Base-by-base conservation (phyloP, 2,888 invertebrate genomes). In the Ariolimax columbianus region DNA sequence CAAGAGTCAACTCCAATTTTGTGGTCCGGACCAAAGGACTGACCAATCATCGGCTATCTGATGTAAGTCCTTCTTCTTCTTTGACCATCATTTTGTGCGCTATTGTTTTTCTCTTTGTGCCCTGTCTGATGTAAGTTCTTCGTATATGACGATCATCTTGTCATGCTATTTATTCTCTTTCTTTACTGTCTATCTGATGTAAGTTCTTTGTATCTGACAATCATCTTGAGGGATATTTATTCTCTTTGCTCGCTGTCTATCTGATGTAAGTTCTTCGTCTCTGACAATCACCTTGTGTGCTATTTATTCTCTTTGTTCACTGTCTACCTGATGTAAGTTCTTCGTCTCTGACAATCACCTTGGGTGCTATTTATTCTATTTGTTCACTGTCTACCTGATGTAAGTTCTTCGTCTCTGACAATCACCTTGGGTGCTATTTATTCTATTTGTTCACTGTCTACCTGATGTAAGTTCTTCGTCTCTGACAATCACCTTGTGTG, bases 1-100 rank as follows among this genome's bases (percentile, higher is more conserved):
- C 92, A 30, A 88, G 91, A 63, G 89, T 92, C 66, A 93, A 92
- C 81, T 90, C 90, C 73, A 90, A 88, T 33, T 92, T 93, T 88
- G 88, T 89, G 4, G 84, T 92, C 23, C 85, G 90, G 78, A 90
- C 90, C 6, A 90, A 89, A 73, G 86, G 87, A 17, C 63, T 87
- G n/a, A 63, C 63, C 23, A 87, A 86, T 72, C 86, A 86, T 38
- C 82, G 83, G 6, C 66, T 87, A 7, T 81, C 85, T 14, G 75
- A 85, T 38, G 85, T 82, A 82, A 77, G 85, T 75, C 4, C n/a
- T n/a, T n/a, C n/a, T n/a, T n/a, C n/a, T n/a, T n/a, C n/a, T n/a
- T n/a, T n/a, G n/a, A 23, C 47, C 14, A 14, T 9, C 47, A 9
- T 47, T 47, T 47, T 47, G n/a, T 66, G 7, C 11, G 9, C 11